A percentile compares a stretch with the other conserved stretches of the same genome.
These are phyloP conservation scores for Cephalotes varians DNA, from an alignment of 2,888 invertebrate species.

Conservation along the genomic window DNA sequence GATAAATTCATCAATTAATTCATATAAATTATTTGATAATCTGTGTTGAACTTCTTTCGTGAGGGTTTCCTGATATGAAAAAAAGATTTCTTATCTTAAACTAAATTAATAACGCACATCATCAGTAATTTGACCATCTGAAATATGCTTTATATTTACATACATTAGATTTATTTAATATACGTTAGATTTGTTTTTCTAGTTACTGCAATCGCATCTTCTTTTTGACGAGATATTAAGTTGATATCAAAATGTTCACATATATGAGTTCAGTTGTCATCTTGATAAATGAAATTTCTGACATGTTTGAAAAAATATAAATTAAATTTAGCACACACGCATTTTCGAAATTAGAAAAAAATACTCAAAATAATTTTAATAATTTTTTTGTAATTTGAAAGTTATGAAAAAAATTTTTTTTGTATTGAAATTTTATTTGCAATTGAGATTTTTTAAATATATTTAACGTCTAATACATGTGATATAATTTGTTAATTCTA, in stretches of 20 bases:
- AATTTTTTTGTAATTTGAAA: background rate
- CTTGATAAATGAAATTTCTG: background rate
- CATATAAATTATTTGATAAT: background rate
- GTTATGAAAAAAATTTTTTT: background rate
- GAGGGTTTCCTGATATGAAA: background rate
- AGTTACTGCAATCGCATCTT: background rate
- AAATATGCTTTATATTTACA: background rate
- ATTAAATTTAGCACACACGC: background rate
- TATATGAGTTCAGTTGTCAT: slow-evolving; percentile 50
- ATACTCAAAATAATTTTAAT: background rate
- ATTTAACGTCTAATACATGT: slow-evolving; percentile 1
- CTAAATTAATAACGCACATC: background rate
- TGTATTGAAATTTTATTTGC: background rate
- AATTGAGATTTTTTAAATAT: background rate
- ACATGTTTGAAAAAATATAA: background rate
- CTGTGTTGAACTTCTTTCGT: background rate
- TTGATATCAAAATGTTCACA: slow-evolving; percentile 32
- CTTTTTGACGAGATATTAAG: background rate
- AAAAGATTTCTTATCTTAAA: background rate
- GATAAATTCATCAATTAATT: background rate
- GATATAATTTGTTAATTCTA: background rate
- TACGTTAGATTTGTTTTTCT: background rate
- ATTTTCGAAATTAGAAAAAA: background rate
- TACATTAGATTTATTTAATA: background rate
- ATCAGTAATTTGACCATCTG: slow-evolving; percentile 16